phyloP scores from a whole-genome alignment of 2,888 invertebrate genomes.

The Strigamia crassipes region DNA sequence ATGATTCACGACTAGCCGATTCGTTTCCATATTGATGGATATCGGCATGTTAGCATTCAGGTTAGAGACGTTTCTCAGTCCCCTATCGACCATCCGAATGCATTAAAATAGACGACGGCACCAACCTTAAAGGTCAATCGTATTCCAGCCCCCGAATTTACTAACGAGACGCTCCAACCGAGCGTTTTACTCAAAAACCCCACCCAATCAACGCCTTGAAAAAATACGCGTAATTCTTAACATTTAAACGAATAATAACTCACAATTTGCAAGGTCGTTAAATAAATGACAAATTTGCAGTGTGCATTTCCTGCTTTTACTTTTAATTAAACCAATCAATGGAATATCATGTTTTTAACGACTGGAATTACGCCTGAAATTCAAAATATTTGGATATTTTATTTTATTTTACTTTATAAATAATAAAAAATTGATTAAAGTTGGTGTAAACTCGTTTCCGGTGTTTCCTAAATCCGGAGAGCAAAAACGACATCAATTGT shows the following conservation, averaged over 20 bases:
- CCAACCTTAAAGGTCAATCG: slow-evolving; percentile 1
- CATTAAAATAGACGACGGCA: neutral
- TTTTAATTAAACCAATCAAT: neutral
- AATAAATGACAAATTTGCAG: slow-evolving; percentile 7
- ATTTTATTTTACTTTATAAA: no score
- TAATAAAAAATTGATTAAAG: neutral
- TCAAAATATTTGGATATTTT: neutral
- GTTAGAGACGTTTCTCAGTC: neutral
- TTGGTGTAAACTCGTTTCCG: neutral
- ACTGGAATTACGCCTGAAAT: neutral
- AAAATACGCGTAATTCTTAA: neutral
- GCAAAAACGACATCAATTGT: neutral
- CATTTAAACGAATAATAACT: neutral
- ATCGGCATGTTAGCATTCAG: slow-evolving; percentile 1
- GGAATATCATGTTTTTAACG: neutral
- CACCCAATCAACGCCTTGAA: neutral
- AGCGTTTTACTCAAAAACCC: neutral
- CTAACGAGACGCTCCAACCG: neutral
- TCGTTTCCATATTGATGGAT: slow-evolving; percentile 21
- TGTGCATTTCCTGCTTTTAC: slow-evolving; percentile 5
- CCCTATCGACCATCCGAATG: neutral
- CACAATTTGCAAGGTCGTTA: neutral
- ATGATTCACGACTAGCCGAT: neutral
- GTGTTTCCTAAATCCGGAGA: neutral
- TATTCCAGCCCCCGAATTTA: neutral